These are phyloP conservation scores for Gobio occitaniae DNA, from an alignment of 2,797 vertebrate genomes.

Conservation along the genomic window DNA sequence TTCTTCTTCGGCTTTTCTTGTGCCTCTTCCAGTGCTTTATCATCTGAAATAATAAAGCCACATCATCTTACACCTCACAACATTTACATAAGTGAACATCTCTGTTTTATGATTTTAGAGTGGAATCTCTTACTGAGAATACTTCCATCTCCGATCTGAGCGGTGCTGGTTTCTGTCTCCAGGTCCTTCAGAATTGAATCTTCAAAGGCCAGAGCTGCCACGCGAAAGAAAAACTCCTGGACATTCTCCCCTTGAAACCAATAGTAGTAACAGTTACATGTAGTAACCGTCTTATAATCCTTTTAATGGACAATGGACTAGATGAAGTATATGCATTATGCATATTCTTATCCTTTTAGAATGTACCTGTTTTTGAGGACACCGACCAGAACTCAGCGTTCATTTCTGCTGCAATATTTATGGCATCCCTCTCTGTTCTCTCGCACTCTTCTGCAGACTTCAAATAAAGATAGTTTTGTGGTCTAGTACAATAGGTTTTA, in stretches of 20 bases:
- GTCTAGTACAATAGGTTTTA: background rate
- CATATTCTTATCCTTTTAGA: background rate
- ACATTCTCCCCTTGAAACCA: slow-evolving; percentile 78
- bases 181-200: slow-evolving; percentile 80
- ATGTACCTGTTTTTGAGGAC: slow-evolving; percentile 89
- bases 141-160: slow-evolving; percentile 77
- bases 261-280: background rate
- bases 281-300: background rate
- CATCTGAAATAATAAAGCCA: slow-evolving; percentile 51
- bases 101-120: background rate
- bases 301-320: background rate
- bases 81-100: background rate
- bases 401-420: slow-evolving; percentile 84
- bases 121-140: slow-evolving; percentile 78
- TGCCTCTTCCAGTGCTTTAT: slow-evolving; percentile 55
- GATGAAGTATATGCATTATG: background rate
- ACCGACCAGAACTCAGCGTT: slow-evolving; percentile 92
- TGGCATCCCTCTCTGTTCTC: slow-evolving; percentile 84
- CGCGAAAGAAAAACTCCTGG: slow-evolving; percentile 86
- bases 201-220: slow-evolving; percentile 89
- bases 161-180: slow-evolving; percentile 66
- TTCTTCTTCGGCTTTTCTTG: slow-evolving; percentile 56
- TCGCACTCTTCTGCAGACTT: slow-evolving; percentile 83
- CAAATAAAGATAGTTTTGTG: background rate
- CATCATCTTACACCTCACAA: background rate